Evolutionary conservation across 2,797 vertebrate species (phyloP).

Genomic region (Morus bassanus): DNA sequence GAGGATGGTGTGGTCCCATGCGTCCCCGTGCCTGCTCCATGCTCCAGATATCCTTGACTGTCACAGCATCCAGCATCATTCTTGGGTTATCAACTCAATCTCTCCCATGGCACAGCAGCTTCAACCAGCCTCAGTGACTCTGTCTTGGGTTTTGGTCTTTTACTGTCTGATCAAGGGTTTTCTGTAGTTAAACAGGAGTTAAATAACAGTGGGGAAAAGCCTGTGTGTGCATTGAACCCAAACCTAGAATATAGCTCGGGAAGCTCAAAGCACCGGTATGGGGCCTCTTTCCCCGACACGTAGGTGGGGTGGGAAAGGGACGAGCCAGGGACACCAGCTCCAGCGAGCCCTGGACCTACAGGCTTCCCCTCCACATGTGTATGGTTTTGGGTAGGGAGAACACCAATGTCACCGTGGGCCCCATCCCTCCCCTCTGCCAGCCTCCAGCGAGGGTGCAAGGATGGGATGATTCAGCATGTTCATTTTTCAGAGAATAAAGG

Average conservation of each 20-base stretch:
- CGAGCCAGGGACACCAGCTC: accelerated
- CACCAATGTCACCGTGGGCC: not conserved
- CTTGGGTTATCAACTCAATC: not conserved
- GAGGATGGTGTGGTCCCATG: accelerated
- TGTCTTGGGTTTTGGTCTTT: not conserved
- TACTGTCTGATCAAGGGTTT: not conserved
- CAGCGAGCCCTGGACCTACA: not conserved
- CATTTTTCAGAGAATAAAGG: constrained; percentile 15
- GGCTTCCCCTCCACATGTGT: not conserved
- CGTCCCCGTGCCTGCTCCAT: not conserved
- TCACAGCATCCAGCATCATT: not conserved
- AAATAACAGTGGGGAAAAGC: not conserved
- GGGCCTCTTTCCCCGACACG: accelerated
- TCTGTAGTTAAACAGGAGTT: not conserved
- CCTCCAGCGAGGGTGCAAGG: not conserved
- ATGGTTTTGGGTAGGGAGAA: not conserved
- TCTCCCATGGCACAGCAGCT: not conserved
- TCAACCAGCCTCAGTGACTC: not conserved
- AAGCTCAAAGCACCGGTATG: accelerated
- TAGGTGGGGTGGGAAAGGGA: not conserved
- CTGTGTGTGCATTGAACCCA: no score
- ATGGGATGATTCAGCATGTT: constrained; percentile 52
- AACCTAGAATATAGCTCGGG: not conserved
- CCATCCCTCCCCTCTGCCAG: not conserved
- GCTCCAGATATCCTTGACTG: not conserved